Evolutionary conservation across 2,113 vertebrate genomes (phyloP).

Genomic region (Pyxicephalus adspersus): DNA sequence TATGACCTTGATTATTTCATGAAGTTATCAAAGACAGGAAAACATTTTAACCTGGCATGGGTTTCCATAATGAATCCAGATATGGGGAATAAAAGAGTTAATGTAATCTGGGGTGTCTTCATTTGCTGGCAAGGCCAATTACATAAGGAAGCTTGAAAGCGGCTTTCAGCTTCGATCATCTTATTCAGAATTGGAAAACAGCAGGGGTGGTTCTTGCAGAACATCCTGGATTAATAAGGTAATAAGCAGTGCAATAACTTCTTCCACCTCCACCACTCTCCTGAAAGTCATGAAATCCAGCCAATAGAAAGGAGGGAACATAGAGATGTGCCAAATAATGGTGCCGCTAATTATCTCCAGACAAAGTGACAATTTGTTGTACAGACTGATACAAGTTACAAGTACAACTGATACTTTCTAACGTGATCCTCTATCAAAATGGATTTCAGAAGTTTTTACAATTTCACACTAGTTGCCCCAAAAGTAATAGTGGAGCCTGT

Average conservation of each 20-base stretch:
- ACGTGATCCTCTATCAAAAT: too few relatives aligned
- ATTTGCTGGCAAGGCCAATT: neutral
- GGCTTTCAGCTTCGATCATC: conserved; percentile 12
- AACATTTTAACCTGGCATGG: too few relatives aligned
- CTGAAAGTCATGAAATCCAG: neutral
- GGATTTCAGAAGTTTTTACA: too few relatives aligned
- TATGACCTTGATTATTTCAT: too few relatives aligned
- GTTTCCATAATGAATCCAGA: neutral
- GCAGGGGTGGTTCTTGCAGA: conserved; percentile 16
- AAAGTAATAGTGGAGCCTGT: too few relatives aligned
- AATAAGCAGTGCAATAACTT: conserved; percentile 25
- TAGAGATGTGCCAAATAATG: neutral
- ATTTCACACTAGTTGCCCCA: too few relatives aligned
- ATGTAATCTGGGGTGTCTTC: neutral
- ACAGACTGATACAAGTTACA: too few relatives aligned
- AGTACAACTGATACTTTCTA: too few relatives aligned
- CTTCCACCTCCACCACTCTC: neutral
- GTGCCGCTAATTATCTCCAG: too few relatives aligned
- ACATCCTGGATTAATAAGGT: conserved; percentile 40
- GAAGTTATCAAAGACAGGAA: too few relatives aligned
- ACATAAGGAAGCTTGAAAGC: conserved; percentile 20
- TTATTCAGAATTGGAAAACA: conserved; percentile 1
- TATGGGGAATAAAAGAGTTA: neutral
- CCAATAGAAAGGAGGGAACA: neutral
- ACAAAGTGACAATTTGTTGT: too few relatives aligned